These are phyloP conservation scores for Hyla sarda DNA, from an alignment of 2,113 vertebrate genomes.

Conservation along the genomic window DNA sequence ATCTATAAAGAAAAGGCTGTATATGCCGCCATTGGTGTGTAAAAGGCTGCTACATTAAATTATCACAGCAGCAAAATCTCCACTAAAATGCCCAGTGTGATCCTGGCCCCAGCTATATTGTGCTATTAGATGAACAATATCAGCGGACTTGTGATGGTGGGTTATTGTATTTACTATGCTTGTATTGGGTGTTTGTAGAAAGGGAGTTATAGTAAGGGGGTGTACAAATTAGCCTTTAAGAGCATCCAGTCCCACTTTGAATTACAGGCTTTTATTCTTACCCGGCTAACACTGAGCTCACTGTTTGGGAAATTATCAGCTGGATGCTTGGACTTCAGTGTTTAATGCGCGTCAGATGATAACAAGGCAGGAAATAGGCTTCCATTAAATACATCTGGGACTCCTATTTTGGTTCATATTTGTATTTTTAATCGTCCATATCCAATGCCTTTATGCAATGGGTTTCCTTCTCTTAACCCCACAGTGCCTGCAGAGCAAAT, in stretches of 20 bases:
- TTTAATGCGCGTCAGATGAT: conserved; percentile 52
- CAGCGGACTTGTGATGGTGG: not conserved
- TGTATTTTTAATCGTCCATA: conserved; percentile 27
- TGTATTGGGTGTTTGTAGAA: not conserved
- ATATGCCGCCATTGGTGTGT: not conserved
- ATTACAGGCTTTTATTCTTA: conserved; percentile 35
- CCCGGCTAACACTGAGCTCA: conserved; percentile 43
- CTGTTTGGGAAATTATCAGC: conserved; percentile 52
- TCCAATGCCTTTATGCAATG: not conserved
- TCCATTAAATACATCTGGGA: conserved; percentile 41
- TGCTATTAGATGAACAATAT: not conserved
- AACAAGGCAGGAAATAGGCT: conserved; percentile 46
- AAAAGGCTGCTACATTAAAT: not conserved
- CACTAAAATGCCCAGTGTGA: not conserved
- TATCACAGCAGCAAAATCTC: not conserved
- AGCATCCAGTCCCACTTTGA: not conserved
- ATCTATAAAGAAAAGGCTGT: no score
- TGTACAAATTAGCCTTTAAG: not conserved
- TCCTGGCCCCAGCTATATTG: not conserved
- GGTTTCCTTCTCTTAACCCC: not conserved
- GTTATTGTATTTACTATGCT: not conserved
- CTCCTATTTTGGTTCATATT: conserved; percentile 46
- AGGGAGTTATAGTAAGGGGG: not conserved
- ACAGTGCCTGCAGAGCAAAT: not conserved
- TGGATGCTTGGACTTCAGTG: conserved; percentile 32